Conservation (phyloP, 2,888 invertebrate genomes). For the Oscheius myriophilus region DNA sequence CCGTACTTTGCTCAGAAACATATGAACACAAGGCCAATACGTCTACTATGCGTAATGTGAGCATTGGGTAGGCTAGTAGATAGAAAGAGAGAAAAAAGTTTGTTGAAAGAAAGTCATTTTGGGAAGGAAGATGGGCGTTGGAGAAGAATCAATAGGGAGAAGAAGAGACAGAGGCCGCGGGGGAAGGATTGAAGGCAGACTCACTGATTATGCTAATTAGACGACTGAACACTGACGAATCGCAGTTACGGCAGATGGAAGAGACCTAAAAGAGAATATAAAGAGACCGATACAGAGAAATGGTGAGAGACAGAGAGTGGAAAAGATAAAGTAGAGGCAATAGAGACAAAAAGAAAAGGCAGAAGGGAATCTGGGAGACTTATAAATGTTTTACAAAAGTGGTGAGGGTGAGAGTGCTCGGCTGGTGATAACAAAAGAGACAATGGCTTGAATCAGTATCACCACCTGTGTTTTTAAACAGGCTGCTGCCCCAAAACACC, state of each 20-base stretch:
- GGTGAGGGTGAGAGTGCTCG: background rate
- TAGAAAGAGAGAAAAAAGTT: conserved; percentile 12
- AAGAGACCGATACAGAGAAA: background rate
- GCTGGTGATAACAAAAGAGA: conserved; percentile 2
- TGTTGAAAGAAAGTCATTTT: conserved; percentile 2
- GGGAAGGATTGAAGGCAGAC: conserved; percentile 18
- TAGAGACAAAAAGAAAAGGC: no score
- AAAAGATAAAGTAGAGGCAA: no score
- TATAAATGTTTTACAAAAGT: background rate
- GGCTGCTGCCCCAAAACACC: no score
- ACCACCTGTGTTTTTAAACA: no score
- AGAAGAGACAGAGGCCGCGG: conserved; percentile 10
- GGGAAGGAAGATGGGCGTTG: conserved; percentile 18
- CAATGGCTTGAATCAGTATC: background rate
- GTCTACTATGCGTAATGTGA: no score
- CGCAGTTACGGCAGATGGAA: conserved; percentile 2
- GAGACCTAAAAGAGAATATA: background rate
- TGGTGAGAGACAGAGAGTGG: background rate
- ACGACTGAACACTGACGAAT: conserved; percentile 1
- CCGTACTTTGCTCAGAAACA: no score
- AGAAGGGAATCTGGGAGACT: no score
- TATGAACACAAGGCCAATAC: no score
- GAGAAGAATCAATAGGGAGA: conserved; percentile 30
- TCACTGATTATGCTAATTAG: conserved; percentile 31
- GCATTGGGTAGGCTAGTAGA: background rate